phyloP scores from a whole-genome alignment of 2,113 vertebrate genomes.

The Petroica traversi region DNA sequence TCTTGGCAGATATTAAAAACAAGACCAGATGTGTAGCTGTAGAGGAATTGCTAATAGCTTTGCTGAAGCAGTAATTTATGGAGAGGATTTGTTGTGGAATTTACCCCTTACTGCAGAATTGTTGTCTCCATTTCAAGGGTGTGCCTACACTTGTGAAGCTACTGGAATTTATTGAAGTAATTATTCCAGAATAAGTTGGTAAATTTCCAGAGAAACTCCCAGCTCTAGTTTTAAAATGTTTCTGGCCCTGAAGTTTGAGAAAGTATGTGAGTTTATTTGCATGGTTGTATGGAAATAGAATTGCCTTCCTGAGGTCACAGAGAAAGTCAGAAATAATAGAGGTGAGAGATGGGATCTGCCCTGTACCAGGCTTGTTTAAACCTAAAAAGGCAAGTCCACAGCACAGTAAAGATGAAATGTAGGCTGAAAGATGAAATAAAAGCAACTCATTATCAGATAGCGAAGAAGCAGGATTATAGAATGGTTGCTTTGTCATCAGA shows the following conservation, averaged over 20 bases:
- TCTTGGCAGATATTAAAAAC: background rate
- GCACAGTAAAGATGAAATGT: background rate
- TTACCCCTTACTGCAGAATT: background rate
- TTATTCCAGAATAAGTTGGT: conserved; percentile 5
- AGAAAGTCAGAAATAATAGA: background rate
- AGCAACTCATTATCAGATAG: background rate
- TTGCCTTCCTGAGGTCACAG: conserved; percentile 19
- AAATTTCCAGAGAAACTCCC: conserved; percentile 18
- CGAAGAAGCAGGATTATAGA: background rate
- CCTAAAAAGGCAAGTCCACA: background rate
- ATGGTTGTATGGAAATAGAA: background rate
- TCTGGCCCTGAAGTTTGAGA: background rate
- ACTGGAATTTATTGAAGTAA: conserved; percentile 42
- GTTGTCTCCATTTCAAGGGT: background rate
- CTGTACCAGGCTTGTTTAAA: background rate
- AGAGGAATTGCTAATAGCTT: background rate
- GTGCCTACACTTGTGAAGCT: background rate
- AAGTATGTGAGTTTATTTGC: conserved; percentile 3
- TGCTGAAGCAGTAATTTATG: background rate
- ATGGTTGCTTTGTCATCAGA: background rate
- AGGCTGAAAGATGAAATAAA: background rate
- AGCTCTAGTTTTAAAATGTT: background rate
- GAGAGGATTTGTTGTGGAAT: conserved; percentile 10
- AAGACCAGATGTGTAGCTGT: background rate
- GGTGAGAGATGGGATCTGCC: background rate